A percentile compares a stretch with the other conserved stretches of the same genome.
Evolutionary conservation across 2,113 vertebrate genomes (phyloP).

Genomic region (Orycteropus afer): DNA sequence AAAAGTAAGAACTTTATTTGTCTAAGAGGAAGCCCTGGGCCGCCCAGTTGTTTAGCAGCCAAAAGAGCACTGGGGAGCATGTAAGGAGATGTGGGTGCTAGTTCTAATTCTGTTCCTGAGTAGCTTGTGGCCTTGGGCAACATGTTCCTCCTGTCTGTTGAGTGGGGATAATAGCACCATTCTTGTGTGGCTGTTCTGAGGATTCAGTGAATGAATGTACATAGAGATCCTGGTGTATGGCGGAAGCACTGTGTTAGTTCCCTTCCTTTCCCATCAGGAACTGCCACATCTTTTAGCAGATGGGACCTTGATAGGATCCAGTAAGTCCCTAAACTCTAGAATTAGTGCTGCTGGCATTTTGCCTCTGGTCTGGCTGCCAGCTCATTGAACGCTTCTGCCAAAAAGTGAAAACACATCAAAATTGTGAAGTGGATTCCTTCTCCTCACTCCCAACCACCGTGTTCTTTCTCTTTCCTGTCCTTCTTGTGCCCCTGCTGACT

Average conservation of each 20-base stretch:
- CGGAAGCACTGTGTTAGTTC: neutral
- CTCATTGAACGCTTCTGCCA: neutral
- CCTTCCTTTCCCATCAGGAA: neutral
- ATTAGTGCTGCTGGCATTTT: neutral
- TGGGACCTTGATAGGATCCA: neutral
- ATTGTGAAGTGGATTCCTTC: neutral
- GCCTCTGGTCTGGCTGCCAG: neutral
- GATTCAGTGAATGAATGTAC: neutral
- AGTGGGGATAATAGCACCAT: neutral
- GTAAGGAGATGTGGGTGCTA: accelerated
- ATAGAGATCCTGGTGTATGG: neutral
- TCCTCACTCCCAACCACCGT: neutral
- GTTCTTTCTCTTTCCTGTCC: too few relatives aligned
- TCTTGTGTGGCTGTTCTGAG: neutral
- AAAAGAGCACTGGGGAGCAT: neutral
- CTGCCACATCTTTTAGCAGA: neutral
- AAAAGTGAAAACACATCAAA: neutral
- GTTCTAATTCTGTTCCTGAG: neutral
- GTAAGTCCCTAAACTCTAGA: neutral
- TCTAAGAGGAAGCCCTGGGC: neutral
- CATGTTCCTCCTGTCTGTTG: neutral
- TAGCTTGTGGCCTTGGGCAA: neutral
- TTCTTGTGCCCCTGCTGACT: too few relatives aligned
- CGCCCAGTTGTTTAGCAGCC: neutral
- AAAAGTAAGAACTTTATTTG: constrained; percentile 90